These are phyloP conservation scores for Papilio glaucus DNA, from an alignment of 1,140 invertebrate species.

Conservation along the genomic window DNA sequence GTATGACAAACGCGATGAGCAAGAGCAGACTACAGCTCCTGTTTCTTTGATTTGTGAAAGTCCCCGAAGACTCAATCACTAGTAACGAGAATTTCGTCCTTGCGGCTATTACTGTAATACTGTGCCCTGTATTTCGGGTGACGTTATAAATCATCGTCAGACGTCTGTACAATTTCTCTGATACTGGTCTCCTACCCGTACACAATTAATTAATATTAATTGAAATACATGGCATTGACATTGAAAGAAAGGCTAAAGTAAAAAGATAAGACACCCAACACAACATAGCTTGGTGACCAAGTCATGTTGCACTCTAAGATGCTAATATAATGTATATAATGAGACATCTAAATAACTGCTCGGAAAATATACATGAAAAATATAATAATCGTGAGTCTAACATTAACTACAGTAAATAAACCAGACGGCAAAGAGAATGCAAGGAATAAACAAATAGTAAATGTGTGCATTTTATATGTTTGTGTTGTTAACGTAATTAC, in stretches of 20 bases:
- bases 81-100: too few relatives aligned
- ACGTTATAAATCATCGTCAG: neutral
- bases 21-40: neutral
- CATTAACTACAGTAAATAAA: constrained; percentile 18
- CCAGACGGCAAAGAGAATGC: neutral
- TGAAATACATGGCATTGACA: too few relatives aligned
- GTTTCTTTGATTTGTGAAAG: too few relatives aligned
- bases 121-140: too few relatives aligned
- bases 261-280: too few relatives aligned
- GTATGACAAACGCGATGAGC: neutral
- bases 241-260: too few relatives aligned
- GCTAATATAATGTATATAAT: neutral
- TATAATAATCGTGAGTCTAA: constrained; percentile 5
- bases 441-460: constrained; percentile 2
- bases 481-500: constrained; percentile 5
- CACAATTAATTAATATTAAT: neutral
- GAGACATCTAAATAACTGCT: neutral
- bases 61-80: too few relatives aligned
- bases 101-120: too few relatives aligned
- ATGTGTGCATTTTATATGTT: constrained; percentile 11
- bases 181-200: neutral
- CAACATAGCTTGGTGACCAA: too few relatives aligned
- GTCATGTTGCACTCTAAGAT: too few relatives aligned
- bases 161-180: neutral
- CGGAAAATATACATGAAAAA: constrained; percentile 12